Base-by-base conservation (phyloP, 2,888 invertebrate genomes). In the Petrolisthes manimaculis region DNA sequence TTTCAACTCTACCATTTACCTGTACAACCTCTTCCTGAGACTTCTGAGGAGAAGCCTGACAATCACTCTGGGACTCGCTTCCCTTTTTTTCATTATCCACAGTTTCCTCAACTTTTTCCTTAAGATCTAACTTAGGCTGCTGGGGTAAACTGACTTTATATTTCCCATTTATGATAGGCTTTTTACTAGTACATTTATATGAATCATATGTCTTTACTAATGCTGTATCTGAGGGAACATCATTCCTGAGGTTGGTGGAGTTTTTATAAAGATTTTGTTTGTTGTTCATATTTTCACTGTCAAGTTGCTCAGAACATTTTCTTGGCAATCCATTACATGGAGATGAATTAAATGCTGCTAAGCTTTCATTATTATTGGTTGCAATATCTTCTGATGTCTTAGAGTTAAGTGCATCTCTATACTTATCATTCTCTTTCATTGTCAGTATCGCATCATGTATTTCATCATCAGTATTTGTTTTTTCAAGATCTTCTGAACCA, bases 401-500 rank as follows among this genome's bases (percentile, higher is more conserved):
- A 6, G 56, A 21, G 12, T 21, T 21, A 21, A 55, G 4, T 9
- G 12, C 21, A 12, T 9, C 56, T 9, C 56, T 80, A 61, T 56
- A 21, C 24, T 81, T 81, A n/a, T 21, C 37, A 56, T 81, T 67
- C 24, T 21, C 81, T 67, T 5, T 37, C 37, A 4, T n/a, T 67
- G 37, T 81, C 4, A 37, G 24, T 37, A 12, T 67, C 37, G 24
- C 21, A 67, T 53, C 24, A 37, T 81, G 81, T 56, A 24, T 9
- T 56, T 21, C 24, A 80, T 56, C 80, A 37, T 81, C 67, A 37
- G 9, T 21, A 67, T 81, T 14, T 56, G 61, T 61, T 14, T 37
- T 54, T 67, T 81, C 81, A 67, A 37, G 67, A 9, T 67, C 67
- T 67, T 67, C 71, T 81, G 37, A 37, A 81, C n/a, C 67, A 81